Evolutionary conservation across 2,113 vertebrate species (phyloP).

Genomic region (Odocoileus hemionus): DNA sequence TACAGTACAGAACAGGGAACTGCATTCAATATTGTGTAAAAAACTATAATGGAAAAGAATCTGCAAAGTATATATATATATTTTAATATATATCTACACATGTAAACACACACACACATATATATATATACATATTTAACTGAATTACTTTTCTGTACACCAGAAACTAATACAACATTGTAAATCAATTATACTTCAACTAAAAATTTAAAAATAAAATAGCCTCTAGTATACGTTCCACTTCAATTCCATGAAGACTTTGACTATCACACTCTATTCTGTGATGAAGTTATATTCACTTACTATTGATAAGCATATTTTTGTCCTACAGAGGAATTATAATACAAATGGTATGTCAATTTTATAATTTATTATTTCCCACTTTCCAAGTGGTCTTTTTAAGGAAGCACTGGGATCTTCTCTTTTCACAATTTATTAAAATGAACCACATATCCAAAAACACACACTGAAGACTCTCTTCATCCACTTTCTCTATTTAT

Average conservation of each 20-base stretch:
- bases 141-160: not conserved
- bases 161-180: not conserved
- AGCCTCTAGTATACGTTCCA: not conserved
- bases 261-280: not conserved
- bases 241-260: not conserved
- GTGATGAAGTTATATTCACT: no score
- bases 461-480: not conserved
- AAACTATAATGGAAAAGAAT: not conserved
- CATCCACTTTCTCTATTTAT: constrained; percentile 70
- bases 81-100: not conserved
- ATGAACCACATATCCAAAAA: constrained; percentile 26
- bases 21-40: not conserved
- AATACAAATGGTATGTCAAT: not conserved
- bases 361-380: not conserved
- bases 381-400: not conserved
- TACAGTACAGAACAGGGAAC: not conserved
- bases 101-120: not conserved
- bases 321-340: not conserved
- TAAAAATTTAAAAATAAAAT: not conserved
- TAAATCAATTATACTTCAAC: not conserved
- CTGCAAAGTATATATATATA: not conserved
- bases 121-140: not conserved
- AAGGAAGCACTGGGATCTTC: not conserved
- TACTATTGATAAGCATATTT: not conserved
- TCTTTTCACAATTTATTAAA: constrained; percentile 28